Percentiles rank a stretch among this genome's conserved stretches.
Evolutionary conservation across 2,888 invertebrate genomes (phyloP).

Genomic region (Erebia epiphron): DNA sequence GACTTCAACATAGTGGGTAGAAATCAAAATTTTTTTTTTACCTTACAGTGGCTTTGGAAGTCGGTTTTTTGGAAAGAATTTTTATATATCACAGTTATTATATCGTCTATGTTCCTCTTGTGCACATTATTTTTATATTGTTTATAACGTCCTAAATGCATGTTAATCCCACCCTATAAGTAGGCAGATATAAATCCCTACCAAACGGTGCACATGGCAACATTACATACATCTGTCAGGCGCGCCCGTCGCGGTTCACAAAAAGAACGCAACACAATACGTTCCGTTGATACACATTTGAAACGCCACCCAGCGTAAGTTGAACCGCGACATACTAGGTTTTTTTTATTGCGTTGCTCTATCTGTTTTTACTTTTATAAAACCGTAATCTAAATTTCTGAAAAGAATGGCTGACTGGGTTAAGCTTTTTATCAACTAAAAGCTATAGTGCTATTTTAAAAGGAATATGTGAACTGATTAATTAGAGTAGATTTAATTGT

Average conservation of each 20-base stretch:
- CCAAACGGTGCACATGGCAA: conserved; percentile 69
- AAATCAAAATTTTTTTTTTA: too few species aligned
- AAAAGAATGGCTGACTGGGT: too few species aligned
- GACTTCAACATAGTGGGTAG: too few species aligned
- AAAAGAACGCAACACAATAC: conserved; percentile 70
- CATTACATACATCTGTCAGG: conserved; percentile 77
- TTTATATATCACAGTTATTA: too few species aligned
- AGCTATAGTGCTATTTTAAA: too few species aligned
- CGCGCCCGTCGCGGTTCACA: conserved; percentile 70
- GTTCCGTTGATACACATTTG: conserved; percentile 69
- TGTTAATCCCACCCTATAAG: conserved; percentile 44
- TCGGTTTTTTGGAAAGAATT: too few species aligned
- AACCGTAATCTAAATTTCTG: too few species aligned
- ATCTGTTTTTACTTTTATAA: neutral
- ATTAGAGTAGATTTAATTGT: too few species aligned
- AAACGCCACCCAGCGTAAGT: conserved; percentile 44
- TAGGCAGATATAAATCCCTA: conserved; percentile 53
- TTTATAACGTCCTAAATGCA: conserved; percentile 34
- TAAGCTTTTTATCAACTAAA: too few species aligned
- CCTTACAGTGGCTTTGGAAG: too few species aligned
- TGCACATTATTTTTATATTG: conserved; percentile 22
- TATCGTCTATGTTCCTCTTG: neutral
- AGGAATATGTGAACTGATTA: too few species aligned
- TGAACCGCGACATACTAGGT: conserved; percentile 36
- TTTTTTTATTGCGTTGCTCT: conserved; percentile 8